phyloP scores from a whole-genome alignment of 2,888 invertebrate genomes.

The Machimus rusticus region DNA sequence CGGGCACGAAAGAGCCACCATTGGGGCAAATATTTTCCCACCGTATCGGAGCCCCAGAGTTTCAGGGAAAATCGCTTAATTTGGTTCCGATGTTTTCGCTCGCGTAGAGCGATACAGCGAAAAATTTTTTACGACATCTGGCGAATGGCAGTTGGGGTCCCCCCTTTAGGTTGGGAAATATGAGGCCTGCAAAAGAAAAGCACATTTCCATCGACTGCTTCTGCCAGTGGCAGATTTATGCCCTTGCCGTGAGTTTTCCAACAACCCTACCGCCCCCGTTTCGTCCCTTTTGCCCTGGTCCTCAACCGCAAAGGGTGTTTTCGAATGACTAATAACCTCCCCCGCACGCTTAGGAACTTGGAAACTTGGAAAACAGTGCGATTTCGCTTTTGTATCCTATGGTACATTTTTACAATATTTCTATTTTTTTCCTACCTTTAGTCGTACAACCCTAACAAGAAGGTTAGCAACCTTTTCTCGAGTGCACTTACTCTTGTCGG shows the following conservation, averaged over 20 bases:
- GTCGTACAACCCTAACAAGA: neutral
- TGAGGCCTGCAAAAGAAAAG: neutral
- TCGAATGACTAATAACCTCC: neutral
- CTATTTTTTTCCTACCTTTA: neutral
- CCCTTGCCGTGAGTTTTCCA: neutral
- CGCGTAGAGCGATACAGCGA: neutral
- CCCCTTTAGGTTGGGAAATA: neutral
- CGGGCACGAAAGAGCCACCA: neutral
- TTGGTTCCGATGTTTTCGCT: neutral
- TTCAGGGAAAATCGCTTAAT: slow-evolving; percentile 14
- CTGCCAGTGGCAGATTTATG: neutral
- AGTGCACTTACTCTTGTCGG: neutral
- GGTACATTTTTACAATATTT: neutral
- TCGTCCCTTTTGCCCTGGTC: neutral
- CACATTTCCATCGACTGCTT: neutral
- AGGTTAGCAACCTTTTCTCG: slow-evolving; percentile 9
- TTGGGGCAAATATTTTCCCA: neutral
- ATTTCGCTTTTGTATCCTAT: neutral
- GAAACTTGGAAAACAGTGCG: neutral
- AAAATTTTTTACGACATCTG: slow-evolving; percentile 23
- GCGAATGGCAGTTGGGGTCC: neutral
- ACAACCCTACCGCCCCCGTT: neutral
- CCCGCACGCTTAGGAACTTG: neutral
- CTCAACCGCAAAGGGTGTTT: neutral
- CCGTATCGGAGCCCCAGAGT: neutral